Evolutionary conservation across 2,888 invertebrate species (phyloP), one percentile per base, ranked within the genome.

Genomic region (Sthenelais limicola): DNA sequence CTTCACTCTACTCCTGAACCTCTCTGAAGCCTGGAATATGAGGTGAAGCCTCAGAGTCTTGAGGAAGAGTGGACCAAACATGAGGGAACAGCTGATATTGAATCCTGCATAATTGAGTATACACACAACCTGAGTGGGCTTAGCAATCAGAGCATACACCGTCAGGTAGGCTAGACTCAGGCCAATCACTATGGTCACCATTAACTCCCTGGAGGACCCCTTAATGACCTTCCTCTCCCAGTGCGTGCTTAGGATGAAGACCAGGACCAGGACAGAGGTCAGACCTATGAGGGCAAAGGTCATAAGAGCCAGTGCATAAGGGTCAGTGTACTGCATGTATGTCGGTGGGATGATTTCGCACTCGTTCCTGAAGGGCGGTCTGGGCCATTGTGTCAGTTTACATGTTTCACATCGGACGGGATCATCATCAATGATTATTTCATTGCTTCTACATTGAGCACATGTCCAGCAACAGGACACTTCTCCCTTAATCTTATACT

Each of bases 381-480:
- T 33, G 1, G 62, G 62, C 62, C 62, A 62, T 3, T 24, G 4
- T 1, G 2, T 3, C 15, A 2, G 1, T 1, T 2, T 3, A 15
- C 62, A 62, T 7, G 35, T 26, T 15, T n/a, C 26, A 24, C 62
- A 62, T 9, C 30, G 5, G 12, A 33, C n/a, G 4, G 9, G 18
- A 43, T 38, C 43, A 24, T 38, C 26, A 43, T n/a, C 26, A 28
- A 62, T 43, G 9, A 12, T 5, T 21, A 66, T 21, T 49, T 78
- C 76, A 48, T 78, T 79, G 30, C 51, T 54, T 2, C 74, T 47
- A 48, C 79, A 78, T 26, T 12, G n/a, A 3, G 43, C n/a, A 68
- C 79, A 78, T 24, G 75, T 70, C 78, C 77, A 78, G 48, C 73
- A 75, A 54, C 75, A 73, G 7, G 33, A 12, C 30, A 69, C 9